Conservation (phyloP, 2,113 vertebrate genomes). For the Ceyx melanurus region DNA sequence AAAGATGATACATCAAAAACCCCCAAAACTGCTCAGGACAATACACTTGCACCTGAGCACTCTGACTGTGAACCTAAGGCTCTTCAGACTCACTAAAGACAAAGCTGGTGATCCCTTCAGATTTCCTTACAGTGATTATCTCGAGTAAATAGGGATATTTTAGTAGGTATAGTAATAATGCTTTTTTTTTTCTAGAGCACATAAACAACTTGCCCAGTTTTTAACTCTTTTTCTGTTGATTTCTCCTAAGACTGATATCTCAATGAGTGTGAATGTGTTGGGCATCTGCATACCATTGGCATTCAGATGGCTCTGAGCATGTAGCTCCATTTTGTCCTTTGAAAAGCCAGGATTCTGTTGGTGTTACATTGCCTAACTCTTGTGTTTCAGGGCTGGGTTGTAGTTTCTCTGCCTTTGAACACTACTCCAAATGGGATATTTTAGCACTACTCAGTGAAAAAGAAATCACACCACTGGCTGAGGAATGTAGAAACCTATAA, state of each 20-base stretch:
- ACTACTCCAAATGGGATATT: neutral
- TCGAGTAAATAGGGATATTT: neutral
- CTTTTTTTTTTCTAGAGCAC: neutral
- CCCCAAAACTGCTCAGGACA: neutral
- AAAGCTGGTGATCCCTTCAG: constrained; percentile 35
- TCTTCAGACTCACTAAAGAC: constrained; percentile 25
- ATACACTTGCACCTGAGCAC: neutral
- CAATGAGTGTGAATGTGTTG: neutral
- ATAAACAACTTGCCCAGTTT: neutral
- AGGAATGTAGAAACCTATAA: neutral
- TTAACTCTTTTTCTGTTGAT: neutral
- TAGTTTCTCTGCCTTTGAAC: neutral
- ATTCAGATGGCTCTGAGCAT: neutral
- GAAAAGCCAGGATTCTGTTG: constrained; percentile 50
- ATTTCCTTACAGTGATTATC: constrained; percentile 23
- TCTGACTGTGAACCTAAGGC: neutral
- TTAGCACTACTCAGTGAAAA: constrained; percentile 1
- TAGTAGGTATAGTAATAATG: neutral
- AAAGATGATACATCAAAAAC: neutral
- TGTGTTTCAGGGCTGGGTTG: constrained; percentile 8
- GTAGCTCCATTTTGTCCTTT: constrained; percentile 18
- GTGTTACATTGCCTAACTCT: constrained; percentile 34
- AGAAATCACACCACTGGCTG: constrained; percentile 1
- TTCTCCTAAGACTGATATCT: neutral
- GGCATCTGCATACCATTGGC: neutral